phyloP scores from a whole-genome alignment of 1,140 invertebrate species.

The Drosophila pandora region DNA sequence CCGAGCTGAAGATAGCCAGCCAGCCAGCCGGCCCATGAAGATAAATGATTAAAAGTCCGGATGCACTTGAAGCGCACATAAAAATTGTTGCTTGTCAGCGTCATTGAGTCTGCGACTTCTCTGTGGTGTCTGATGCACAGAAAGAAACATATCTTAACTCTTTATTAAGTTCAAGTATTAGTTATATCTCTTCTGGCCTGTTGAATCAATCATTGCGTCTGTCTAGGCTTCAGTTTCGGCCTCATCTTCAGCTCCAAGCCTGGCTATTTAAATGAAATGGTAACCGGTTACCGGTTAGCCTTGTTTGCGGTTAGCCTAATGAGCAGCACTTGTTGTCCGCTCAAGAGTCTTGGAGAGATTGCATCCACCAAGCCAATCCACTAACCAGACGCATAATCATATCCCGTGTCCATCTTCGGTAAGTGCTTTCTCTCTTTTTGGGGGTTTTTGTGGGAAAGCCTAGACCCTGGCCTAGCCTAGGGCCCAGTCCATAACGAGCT shows the following conservation, averaged over 20 bases:
- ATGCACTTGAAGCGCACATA: slow-evolving; percentile 78
- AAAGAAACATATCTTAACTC: neutral
- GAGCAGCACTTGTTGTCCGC: slow-evolving; percentile 67
- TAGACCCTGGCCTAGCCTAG: slow-evolving; percentile 1
- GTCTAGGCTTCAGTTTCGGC: slow-evolving; percentile 49
- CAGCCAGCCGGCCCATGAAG: slow-evolving; percentile 47
- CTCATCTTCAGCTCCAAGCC: slow-evolving; percentile 1
- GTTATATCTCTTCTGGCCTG: slow-evolving; percentile 5
- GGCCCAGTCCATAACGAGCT: slow-evolving; percentile 16
- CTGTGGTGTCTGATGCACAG: neutral
- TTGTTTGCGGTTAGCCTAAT: slow-evolving; percentile 53
- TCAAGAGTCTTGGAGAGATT: slow-evolving; percentile 50
- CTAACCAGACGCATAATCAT: slow-evolving; percentile 45
- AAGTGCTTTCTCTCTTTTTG: slow-evolving; percentile 57
- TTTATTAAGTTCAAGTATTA: too few relatives aligned
- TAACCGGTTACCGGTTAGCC: slow-evolving; percentile 50
- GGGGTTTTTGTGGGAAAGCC: slow-evolving; percentile 62
- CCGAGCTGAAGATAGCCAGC: slow-evolving; percentile 18
- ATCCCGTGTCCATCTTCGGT: slow-evolving; percentile 48
- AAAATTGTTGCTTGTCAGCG: slow-evolving; percentile 77
- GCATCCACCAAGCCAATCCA: slow-evolving; percentile 27
- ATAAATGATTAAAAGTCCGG: slow-evolving; percentile 74
- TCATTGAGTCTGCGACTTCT: slow-evolving; percentile 30
- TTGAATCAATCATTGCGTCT: slow-evolving; percentile 76
- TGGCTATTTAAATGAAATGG: slow-evolving; percentile 64